phyloP scores from a whole-genome alignment of 1,140 invertebrate species.

The Parasteatoda tepidariorum region DNA sequence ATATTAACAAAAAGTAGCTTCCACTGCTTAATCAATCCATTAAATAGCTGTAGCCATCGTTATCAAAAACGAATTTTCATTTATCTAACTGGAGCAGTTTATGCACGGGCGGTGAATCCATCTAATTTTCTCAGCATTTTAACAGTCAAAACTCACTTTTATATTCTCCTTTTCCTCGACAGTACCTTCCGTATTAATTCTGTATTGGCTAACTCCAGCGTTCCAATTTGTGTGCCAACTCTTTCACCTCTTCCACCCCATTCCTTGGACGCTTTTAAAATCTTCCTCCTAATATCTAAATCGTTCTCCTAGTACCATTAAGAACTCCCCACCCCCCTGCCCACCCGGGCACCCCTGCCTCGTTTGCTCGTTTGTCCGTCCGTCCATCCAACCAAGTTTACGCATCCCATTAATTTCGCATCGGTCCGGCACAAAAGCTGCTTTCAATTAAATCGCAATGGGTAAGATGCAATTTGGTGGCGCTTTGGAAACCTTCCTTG shows the following conservation, averaged over 20 bases:
- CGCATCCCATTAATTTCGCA: slow-evolving; percentile 56
- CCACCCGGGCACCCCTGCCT: background rate
- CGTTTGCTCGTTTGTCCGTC: slow-evolving; percentile 31
- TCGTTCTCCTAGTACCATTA: slow-evolving; percentile 39
- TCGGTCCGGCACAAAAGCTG: slow-evolving; percentile 51
- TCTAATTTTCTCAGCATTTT: too few relatives aligned
- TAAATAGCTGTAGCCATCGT: too few relatives aligned
- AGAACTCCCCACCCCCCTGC: background rate
- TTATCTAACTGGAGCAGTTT: too few relatives aligned
- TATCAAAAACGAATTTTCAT: too few relatives aligned
- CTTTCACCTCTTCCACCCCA: slow-evolving; percentile 4
- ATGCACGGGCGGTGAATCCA: too few relatives aligned
- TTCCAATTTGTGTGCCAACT: background rate
- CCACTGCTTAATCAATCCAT: too few relatives aligned
- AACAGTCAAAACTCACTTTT: too few relatives aligned
- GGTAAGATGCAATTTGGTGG: slow-evolving; percentile 12
- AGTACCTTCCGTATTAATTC: too few relatives aligned
- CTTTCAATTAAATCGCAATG: slow-evolving; percentile 58
- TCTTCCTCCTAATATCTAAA: slow-evolving; percentile 56
- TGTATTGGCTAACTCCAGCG: too few relatives aligned
- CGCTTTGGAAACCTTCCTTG: background rate
- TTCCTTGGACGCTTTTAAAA: slow-evolving; percentile 49
- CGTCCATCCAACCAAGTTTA: slow-evolving; percentile 23
- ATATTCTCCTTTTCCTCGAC: too few relatives aligned
- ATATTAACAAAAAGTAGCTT: too few relatives aligned